phyloP scores from a whole-genome alignment of 1,140 invertebrate species.

The Colletes gigas region DNA sequence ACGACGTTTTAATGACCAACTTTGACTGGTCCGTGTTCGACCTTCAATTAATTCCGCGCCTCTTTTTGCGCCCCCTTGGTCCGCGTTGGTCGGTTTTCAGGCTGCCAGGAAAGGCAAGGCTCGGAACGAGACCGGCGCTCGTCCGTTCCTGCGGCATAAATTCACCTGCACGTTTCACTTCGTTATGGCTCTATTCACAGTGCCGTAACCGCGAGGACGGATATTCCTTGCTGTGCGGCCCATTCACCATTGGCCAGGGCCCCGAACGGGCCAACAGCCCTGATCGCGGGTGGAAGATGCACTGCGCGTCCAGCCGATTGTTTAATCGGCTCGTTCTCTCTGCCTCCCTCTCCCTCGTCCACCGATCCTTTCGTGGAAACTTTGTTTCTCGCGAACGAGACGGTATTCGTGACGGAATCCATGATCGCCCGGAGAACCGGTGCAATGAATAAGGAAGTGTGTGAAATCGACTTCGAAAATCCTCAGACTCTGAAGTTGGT shows the following conservation, averaged over 20 bases:
- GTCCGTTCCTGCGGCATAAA: constrained; percentile 74
- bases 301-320: constrained; percentile 42
- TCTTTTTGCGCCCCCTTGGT: not conserved
- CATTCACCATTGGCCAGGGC: constrained; percentile 56
- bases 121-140: constrained; percentile 20
- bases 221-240: constrained; percentile 67
- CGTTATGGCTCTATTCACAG: constrained; percentile 76
- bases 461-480: not conserved
- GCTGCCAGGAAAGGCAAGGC: not conserved
- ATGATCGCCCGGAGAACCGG: too few species aligned
- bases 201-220: constrained; percentile 70
- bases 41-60: constrained; percentile 6
- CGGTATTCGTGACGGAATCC: not conserved
- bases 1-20: not conserved
- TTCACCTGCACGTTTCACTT: constrained; percentile 75
- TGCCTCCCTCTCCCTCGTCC: not conserved
- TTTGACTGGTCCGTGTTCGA: not conserved
- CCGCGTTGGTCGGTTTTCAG: not conserved
- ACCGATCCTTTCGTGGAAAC: constrained; percentile 5
- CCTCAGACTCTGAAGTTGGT: too few species aligned
- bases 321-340: constrained; percentile 41
- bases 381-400: constrained; percentile 4
- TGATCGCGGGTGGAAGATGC: constrained; percentile 47
- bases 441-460: not conserved
- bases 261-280: constrained; percentile 33